phyloP scores from a whole-genome alignment of 1,140 invertebrate genomes.

The Diachasmimorpha longicaudata region DNA sequence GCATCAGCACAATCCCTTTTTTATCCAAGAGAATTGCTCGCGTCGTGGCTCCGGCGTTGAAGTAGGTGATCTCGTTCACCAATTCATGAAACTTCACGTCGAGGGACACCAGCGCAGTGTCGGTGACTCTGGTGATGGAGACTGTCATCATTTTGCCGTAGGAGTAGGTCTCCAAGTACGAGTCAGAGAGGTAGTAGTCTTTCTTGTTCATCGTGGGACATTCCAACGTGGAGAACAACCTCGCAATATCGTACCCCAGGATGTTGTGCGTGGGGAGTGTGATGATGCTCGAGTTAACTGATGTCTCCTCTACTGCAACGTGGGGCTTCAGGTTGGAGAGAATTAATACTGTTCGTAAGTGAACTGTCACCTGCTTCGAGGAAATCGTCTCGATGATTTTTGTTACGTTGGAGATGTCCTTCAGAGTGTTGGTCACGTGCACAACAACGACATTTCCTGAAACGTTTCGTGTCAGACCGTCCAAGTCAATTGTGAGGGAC shows the following conservation, averaged over 20 bases:
- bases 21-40: conserved; percentile 54
- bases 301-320: conserved; percentile 38
- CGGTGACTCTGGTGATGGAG: conserved; percentile 52
- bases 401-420: conserved; percentile 39
- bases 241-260: conserved; percentile 56
- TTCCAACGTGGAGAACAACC: conserved; percentile 51
- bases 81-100: conserved; percentile 54
- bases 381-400: conserved; percentile 43
- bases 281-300: conserved; percentile 45
- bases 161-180: conserved; percentile 51
- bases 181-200: conserved; percentile 55
- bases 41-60: conserved; percentile 38
- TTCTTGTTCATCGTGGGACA: conserved; percentile 49
- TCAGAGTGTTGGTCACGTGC: conserved; percentile 53
- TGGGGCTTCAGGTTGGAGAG: conserved; percentile 47
- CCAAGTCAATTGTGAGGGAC: conserved; percentile 45
- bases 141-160: conserved; percentile 55
- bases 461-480: conserved; percentile 41
- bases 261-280: conserved; percentile 55
- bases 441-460: conserved; percentile 50
- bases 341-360: conserved; percentile 53
- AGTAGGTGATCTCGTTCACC: conserved; percentile 57
- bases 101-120: conserved; percentile 49
- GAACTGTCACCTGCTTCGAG: conserved; percentile 34
- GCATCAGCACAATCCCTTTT: conserved; percentile 57